Conservation (phyloP, 1,140 invertebrate genomes). For the Drosophila persimilis region DNA sequence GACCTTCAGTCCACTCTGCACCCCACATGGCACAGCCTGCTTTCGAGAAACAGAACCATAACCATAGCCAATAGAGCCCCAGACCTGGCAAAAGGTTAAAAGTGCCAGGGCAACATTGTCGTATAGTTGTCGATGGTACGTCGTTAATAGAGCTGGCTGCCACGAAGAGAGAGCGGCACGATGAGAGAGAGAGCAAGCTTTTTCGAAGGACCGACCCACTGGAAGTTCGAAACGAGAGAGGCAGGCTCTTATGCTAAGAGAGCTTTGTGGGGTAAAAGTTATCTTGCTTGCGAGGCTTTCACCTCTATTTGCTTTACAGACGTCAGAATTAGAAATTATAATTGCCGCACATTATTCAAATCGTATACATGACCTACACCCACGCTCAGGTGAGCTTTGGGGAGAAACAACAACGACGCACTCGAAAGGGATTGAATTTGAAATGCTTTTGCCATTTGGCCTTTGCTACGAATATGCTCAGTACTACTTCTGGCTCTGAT, state of each 20-base stretch:
- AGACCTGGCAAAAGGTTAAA: constrained; percentile 71
- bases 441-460: constrained; percentile 45
- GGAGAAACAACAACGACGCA: constrained; percentile 27
- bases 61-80: neutral
- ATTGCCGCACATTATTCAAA: constrained; percentile 78
- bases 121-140: constrained; percentile 49
- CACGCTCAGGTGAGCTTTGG: constrained; percentile 37
- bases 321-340: constrained; percentile 82
- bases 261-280: constrained; percentile 36
- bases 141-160: constrained; percentile 24
- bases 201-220: constrained; percentile 26
- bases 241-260: constrained; percentile 40
- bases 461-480: neutral
- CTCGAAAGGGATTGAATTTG: constrained; percentile 68
- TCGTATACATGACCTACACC: constrained; percentile 75
- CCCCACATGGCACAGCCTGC: constrained; percentile 17
- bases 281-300: constrained; percentile 18
- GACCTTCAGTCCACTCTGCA: constrained; percentile 64
- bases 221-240: constrained; percentile 60
- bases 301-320: constrained; percentile 60
- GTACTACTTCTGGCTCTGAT: constrained; percentile 11
- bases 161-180: constrained; percentile 9
- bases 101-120: constrained; percentile 63
- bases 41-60: neutral
- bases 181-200: constrained; percentile 39